These are phyloP conservation scores for Aphelenchoides avenae DNA, from an alignment of 1,140 invertebrate species.

Conservation along the genomic window DNA sequence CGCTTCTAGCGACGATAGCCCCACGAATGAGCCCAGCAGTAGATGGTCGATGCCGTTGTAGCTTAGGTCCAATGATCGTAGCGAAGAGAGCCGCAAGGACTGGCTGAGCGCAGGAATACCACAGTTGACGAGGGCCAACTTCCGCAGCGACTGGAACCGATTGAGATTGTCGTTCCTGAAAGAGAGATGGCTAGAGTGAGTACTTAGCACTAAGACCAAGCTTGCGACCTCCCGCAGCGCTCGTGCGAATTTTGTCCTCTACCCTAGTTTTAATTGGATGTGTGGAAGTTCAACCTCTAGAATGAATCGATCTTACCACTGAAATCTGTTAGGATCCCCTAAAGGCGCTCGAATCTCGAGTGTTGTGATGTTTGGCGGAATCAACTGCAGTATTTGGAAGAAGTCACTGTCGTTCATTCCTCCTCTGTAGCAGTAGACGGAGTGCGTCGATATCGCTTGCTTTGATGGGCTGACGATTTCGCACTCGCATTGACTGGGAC, in stretches of 20 bases:
- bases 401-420: slow-evolving; percentile 49
- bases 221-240: too few species aligned
- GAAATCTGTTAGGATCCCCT: slow-evolving; percentile 33
- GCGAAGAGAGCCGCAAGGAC: slow-evolving; percentile 32
- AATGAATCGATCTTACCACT: too few species aligned
- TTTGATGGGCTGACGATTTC: too few species aligned
- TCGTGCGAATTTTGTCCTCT: too few species aligned
- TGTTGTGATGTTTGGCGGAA: slow-evolving; percentile 36
- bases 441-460: too few species aligned
- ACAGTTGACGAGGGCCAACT: slow-evolving; percentile 43
- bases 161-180: slow-evolving; percentile 57
- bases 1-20: slow-evolving; percentile 35
- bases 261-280: too few species aligned
- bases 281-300: too few species aligned
- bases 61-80: slow-evolving; percentile 40
- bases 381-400: slow-evolving; percentile 36
- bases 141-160: slow-evolving; percentile 35
- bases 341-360: slow-evolving; percentile 45
- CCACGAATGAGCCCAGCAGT: slow-evolving; percentile 46
- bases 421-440: slow-evolving; percentile 43
- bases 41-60: slow-evolving; percentile 42
- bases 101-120: slow-evolving; percentile 46
- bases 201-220: too few species aligned
- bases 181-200: too few species aligned
- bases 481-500: too few species aligned